Base-by-base conservation (phyloP, 1,140 invertebrate species). In the Meloidogyne chitwoodi region DNA sequence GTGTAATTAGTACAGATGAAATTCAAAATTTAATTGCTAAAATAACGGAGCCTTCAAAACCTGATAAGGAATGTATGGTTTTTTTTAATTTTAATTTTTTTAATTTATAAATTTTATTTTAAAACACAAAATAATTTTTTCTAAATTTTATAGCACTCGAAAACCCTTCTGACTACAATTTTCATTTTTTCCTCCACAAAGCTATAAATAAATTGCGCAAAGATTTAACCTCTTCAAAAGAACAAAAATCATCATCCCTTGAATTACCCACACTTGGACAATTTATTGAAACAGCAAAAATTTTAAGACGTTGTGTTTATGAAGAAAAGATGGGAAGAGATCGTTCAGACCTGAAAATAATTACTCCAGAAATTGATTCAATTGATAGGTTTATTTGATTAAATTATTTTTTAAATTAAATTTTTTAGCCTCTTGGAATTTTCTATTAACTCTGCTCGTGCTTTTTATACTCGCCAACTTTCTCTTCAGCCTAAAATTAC, bases 131-230 rank as follows among this genome's bases (percentile, higher is more conserved):
- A 41, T 34, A 41, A 24, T 63, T 24, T 10, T 26, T 27, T 72
- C 41, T 11, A 31, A 31, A 70, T 68, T 31, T 56, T 24, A 2
- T 65, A 38, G 61, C 8, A 76, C 34, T 48, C 11, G 26, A 68
- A 24, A 68, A 63, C 31, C 26, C 27, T 11, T 27, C 75, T 0
- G 68, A 76, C 5, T 71, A 71, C 68, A 68, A 76, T 62, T 76
- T 76, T 44, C 38, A 22, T 6, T 73, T 62, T 31, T 76, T 76
- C 34, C 65, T 76, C 6, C 65, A 76, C 27, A 74, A 67, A 34
- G 75, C 75, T 1, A 31, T 76, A 48, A 64, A 24, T 29, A 70
- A 76, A 29, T 22, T 76, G 29, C 73, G 64, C 2, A 76, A 74
- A 41, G 31, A 56, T 27, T 31, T 68, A 27, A 24, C 61, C 4